Percentiles rank a stretch among this genome's conserved stretches.
These are phyloP conservation scores for Axinella damicornis DNA, from an alignment of 37 sponge, comb jelly and placozoan species.

Conservation along the genomic window DNA sequence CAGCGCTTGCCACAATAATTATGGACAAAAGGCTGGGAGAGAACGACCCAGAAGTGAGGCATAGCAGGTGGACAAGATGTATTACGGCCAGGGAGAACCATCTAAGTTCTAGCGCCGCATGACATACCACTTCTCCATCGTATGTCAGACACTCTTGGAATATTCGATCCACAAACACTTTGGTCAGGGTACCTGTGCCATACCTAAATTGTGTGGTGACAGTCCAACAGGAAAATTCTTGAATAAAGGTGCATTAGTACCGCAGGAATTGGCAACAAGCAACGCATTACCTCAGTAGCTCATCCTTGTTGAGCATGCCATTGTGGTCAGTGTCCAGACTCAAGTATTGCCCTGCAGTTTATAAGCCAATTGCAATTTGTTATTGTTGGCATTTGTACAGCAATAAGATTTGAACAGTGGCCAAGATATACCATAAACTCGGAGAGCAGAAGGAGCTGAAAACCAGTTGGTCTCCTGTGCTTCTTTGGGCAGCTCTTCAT, in stretches of 20 bases:
- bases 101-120: no score
- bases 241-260: not conserved
- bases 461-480: constrained; percentile 95
- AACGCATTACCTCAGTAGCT: constrained; percentile 56
- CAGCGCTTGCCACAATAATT: no score
- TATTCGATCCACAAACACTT: constrained; percentile 89
- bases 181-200: constrained; percentile 91
- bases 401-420: not conserved
- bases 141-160: constrained; percentile 99
- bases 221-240: not conserved
- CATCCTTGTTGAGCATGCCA: constrained; percentile 94
- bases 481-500: constrained; percentile 91
- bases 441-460: constrained; percentile 93
- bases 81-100: no score
- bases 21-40: no score
- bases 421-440: constrained; percentile 81
- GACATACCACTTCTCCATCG: constrained; percentile 96
- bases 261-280: not conserved
- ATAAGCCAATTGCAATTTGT: not conserved
- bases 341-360: constrained; percentile 87
- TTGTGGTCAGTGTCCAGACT: constrained; percentile 96
- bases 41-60: no score
- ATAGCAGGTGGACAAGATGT: no score
- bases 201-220: no score
- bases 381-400: not conserved